A percentile compares a stretch with the other conserved stretches of the same genome.
Conservation (phyloP, 2,797 vertebrate species). For the Calcarius lapponicus region DNA sequence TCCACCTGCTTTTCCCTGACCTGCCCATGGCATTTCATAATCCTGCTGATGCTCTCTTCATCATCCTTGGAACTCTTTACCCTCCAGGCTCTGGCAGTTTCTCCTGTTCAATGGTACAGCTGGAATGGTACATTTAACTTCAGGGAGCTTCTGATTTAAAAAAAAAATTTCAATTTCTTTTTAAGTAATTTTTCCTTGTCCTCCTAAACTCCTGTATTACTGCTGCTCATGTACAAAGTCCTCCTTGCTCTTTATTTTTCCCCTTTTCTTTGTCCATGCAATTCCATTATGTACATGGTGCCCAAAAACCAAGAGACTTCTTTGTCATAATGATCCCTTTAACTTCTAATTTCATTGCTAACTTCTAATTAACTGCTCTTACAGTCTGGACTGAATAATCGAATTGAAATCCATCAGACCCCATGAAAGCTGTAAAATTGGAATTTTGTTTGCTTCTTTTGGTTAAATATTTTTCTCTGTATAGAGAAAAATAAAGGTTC, state of each 20-base stretch:
- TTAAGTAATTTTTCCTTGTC: not conserved
- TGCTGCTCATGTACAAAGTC: not conserved
- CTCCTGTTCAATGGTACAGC: not conserved
- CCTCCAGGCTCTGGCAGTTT: not conserved
- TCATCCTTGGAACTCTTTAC: not conserved
- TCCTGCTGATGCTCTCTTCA: not conserved
- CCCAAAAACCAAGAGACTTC: not conserved
- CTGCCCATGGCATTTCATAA: not conserved
- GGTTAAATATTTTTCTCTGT: not conserved
- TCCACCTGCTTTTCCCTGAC: not conserved
- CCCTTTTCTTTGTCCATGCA: not conserved
- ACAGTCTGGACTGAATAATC: not conserved
- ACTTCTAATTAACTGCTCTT: not conserved
- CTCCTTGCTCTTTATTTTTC: not conserved
- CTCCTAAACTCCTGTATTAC: not conserved
- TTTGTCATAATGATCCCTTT: not conserved
- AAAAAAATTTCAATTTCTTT: not conserved
- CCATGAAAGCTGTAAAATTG: not conserved
- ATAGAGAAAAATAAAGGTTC: not conserved
- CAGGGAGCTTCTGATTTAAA: not conserved
- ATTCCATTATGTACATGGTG: not conserved
- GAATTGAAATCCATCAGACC: not conserved
- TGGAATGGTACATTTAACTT: not conserved
- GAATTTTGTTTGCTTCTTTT: not conserved
- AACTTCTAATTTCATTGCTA: not conserved